Evolutionary conservation across 2,113 vertebrate species (phyloP), one percentile per base, ranked within the genome.

Genomic region (Propithecus coquereli): DNA sequence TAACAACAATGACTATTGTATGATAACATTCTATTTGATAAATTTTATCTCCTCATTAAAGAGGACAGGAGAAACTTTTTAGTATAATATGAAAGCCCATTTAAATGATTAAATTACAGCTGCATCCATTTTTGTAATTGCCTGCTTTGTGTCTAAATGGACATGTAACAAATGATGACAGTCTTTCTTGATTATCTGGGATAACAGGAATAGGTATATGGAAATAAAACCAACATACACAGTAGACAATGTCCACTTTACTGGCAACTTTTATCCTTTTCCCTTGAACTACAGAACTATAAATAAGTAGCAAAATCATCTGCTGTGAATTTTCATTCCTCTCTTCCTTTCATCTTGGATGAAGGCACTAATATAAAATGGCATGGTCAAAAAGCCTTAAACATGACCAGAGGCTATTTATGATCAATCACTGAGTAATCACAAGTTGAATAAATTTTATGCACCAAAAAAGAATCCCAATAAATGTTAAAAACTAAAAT

Each of bases 311-410:
- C 11, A 94, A 90, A 83, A 77, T 40, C n/a, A 74, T 84, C 54
- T 89, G n/a, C 25, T 76, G 16, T 68, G 22, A 89, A 94, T 86
- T 91, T 92, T 87, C 87, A 74, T 88, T 90, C 25, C 74, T 93
- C 20, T 90, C 61, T 74, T 87, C 20, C 22, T 65, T 88, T 86
- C 37, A 92, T 63, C 37, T 89, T 77, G 23, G 68, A 18, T 27
- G 14, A 91, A 92, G 32, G 16, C 47, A 52, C 47, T 66, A 73
- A 34, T 34, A 12, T 40, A 86, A 37, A 84, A 30, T 74, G 68
- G 77, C 34, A 93, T 7, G 74, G 5, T 37, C 40, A 87, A 92
- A 95, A 54, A 65, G 27, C n/a, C 74, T 45, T 85, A 86, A 73
- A 59, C 27, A 93, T 45, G 27, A 91, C 23, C 57, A 88, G 13